Evolutionary conservation across 2,888 invertebrate genomes (phyloP).

Genomic region (Alviniconcha strummeri): DNA sequence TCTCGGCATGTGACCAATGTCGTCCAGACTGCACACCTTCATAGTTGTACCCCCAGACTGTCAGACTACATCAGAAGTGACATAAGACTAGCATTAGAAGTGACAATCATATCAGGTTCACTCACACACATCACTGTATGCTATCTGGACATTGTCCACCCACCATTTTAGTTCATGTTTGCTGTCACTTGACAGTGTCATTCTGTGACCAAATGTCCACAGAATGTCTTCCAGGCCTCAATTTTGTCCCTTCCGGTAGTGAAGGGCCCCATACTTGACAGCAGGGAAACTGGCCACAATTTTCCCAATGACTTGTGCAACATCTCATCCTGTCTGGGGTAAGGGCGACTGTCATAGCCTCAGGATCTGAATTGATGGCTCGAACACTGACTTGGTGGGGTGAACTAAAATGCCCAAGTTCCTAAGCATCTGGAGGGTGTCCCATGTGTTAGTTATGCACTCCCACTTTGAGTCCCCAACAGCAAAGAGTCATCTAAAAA

Average conservation of each 20-base stretch:
- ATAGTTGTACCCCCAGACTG: conserved; percentile 19
- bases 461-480: not conserved
- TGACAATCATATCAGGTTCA: not conserved
- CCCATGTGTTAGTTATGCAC: not conserved
- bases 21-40: conserved; percentile 14
- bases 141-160: conserved; percentile 1
- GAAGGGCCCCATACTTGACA: conserved; percentile 3
- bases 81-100: conserved; percentile 17
- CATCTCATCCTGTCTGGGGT: not conserved
- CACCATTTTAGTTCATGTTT: conserved; percentile 25
- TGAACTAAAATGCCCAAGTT: not conserved
- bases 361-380: not conserved
- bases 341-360: not conserved
- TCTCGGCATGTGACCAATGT: conserved; percentile 15
- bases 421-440: not conserved
- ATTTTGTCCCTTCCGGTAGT: too few relatives aligned
- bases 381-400: not conserved
- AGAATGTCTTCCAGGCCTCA: not conserved
- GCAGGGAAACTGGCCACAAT: conserved; percentile 9
- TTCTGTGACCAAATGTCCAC: conserved; percentile 7
- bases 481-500: not conserved
- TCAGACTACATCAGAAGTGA: not conserved
- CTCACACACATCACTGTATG: not conserved
- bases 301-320: not conserved
- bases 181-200: not conserved